Evolutionary conservation across 1,140 invertebrate genomes (phyloP).

Genomic region (Bombus impatiens): DNA sequence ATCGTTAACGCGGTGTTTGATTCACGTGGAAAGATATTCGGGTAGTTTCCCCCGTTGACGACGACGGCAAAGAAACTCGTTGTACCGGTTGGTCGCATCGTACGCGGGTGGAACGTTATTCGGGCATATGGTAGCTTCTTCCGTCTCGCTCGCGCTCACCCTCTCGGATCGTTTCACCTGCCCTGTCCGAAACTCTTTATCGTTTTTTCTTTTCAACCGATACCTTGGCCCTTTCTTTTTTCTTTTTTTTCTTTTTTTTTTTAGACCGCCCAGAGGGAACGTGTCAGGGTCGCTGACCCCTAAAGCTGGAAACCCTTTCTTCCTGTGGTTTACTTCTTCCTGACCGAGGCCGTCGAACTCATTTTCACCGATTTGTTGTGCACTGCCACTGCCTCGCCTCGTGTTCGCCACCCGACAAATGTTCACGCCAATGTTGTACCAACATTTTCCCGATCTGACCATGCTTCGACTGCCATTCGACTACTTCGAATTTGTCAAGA

Average conservation of each 20-base stretch:
- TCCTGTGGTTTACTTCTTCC: constrained; percentile 66
- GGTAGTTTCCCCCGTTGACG: not conserved
- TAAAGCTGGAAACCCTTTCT: constrained; percentile 74
- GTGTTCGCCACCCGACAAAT: too few relatives aligned
- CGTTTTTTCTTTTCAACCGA: constrained; percentile 56
- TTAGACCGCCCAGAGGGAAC: constrained; percentile 47
- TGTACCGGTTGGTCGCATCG: constrained; percentile 63
- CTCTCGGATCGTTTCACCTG: constrained; percentile 67
- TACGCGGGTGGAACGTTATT: constrained; percentile 79
- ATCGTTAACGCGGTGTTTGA: constrained; percentile 21
- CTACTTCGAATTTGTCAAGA: too few relatives aligned
- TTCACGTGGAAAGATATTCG: constrained; percentile 20
- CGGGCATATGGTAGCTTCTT: constrained; percentile 77
- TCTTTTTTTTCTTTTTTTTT: constrained; percentile 45
- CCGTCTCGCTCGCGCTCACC: constrained; percentile 61
- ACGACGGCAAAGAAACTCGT: constrained; percentile 63
- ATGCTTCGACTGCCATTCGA: too few relatives aligned
- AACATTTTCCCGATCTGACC: too few relatives aligned
- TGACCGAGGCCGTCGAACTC: constrained; percentile 55
- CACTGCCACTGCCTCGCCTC: not conserved
- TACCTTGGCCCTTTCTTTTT: constrained; percentile 32
- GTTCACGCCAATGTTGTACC: too few relatives aligned
- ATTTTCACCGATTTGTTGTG: constrained; percentile 44
- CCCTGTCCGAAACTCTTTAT: constrained; percentile 70
- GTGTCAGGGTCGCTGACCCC: constrained; percentile 74